These are phyloP conservation scores for Apteryx mantelli DNA, from an alignment of 2,113 vertebrate genomes.

Conservation along the genomic window DNA sequence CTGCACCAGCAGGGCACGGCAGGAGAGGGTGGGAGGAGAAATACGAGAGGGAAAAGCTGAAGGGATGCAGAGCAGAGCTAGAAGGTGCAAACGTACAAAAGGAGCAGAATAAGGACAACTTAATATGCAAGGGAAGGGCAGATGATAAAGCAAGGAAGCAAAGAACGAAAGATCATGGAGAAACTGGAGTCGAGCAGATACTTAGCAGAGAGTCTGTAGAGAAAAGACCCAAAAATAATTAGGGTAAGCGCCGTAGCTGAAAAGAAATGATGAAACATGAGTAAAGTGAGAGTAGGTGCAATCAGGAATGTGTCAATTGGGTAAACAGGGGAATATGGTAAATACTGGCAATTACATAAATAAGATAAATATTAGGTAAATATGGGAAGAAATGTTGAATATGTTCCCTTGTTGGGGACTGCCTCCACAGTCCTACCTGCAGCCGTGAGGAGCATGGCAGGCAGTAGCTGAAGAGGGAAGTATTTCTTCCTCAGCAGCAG, in stretches of 20 bases:
- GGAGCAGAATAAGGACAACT: neutral
- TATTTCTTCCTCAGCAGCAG: neutral
- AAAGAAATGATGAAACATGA: constrained; percentile 11
- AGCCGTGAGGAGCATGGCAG: neutral
- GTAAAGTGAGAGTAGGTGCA: constrained; percentile 12
- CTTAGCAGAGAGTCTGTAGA: constrained; percentile 37
- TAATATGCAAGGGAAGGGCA: neutral
- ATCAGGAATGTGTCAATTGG: neutral
- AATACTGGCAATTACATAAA: neutral
- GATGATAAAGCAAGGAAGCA: neutral
- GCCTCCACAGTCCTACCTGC: neutral
- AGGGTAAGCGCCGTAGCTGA: constrained; percentile 31
- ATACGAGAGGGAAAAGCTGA: neutral
- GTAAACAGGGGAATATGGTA: neutral
- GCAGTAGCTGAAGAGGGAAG: neutral
- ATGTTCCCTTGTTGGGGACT: neutral
- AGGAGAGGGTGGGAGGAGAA: neutral
- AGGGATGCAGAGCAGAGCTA: neutral
- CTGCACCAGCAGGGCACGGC: neutral
- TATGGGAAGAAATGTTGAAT: neutral
- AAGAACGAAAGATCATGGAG: neutral
- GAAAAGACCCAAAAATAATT: constrained; percentile 44
- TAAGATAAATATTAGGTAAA: neutral
- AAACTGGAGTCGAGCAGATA: constrained; percentile 33
- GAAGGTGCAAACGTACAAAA: neutral